Conservation (phyloP, 2,888 invertebrate genomes). For the Microplitis deprimator region DNA sequence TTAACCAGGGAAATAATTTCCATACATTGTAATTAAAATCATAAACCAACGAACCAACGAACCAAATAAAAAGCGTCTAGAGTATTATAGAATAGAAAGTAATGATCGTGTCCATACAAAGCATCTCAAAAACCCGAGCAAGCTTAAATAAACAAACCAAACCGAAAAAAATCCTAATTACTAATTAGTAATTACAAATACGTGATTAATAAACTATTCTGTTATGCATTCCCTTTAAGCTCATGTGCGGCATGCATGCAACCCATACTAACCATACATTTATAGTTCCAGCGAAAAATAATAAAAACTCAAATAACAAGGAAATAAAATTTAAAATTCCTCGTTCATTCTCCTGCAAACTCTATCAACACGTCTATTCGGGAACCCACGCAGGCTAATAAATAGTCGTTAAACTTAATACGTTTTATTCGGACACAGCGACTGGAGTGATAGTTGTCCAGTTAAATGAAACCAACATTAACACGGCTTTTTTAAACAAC, state of each 20-base stretch:
- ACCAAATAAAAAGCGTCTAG: neutral
- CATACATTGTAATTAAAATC: neutral
- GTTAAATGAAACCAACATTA: constrained; percentile 9
- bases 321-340: neutral
- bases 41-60: neutral
- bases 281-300: neutral
- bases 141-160: neutral
- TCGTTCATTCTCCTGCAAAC: neutral
- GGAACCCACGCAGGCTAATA: constrained; percentile 9
- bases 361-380: neutral
- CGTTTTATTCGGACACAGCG: constrained; percentile 4
- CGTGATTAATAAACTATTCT: neutral
- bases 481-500: neutral
- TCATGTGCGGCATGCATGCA: neutral
- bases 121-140: neutral
- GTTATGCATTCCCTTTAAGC: neutral
- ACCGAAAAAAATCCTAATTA: neutral
- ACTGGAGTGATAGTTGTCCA: constrained; percentile 10
- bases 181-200: neutral
- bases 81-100: neutral
- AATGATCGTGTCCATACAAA: neutral
- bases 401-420: constrained; percentile 5
- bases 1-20: neutral
- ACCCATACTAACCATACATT: neutral
- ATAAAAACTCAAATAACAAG: neutral